Percentiles rank a stretch among this genome's conserved stretches.
These are phyloP conservation scores for Phaonia tiefii DNA, from an alignment of 2,888 invertebrate species.

Conservation along the genomic window DNA sequence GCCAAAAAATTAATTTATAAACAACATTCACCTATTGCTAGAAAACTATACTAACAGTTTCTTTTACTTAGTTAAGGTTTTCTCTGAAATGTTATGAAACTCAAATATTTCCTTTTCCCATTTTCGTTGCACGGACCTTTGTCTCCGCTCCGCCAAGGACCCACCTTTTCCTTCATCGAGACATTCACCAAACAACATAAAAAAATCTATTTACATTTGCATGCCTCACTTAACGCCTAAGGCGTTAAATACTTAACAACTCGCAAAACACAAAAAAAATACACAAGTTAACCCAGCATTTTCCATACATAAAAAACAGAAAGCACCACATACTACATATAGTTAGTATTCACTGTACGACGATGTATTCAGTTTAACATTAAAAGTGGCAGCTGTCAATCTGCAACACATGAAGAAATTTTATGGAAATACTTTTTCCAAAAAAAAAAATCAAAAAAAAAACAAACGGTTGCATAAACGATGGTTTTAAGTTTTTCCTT, in stretches of 20 bases:
- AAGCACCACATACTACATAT: no score
- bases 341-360: slow-evolving; percentile 24
- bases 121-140: neutral
- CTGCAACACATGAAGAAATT: slow-evolving; percentile 54
- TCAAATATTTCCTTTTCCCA: no score
- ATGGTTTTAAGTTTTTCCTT: no score
- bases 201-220: slow-evolving; percentile 67
- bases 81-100: no score
- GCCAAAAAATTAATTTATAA: no score
- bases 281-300: slow-evolving; percentile 43
- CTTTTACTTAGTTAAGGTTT: no score
- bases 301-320: slow-evolving; percentile 43
- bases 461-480: no score
- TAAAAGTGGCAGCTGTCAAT: slow-evolving; percentile 69
- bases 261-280: slow-evolving; percentile 28
- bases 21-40: no score
- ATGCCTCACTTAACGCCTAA: slow-evolving; percentile 68
- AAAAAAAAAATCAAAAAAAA: no score
- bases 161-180: neutral
- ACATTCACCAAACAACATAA: slow-evolving; percentile 35
- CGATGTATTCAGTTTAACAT: neutral
- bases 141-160: neutral
- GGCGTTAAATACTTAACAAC: slow-evolving; percentile 66
- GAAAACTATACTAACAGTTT: no score
- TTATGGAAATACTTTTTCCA: no score